phyloP scores from a whole-genome alignment of 2,888 invertebrate species.

The Xestobium rufovillosum region DNA sequence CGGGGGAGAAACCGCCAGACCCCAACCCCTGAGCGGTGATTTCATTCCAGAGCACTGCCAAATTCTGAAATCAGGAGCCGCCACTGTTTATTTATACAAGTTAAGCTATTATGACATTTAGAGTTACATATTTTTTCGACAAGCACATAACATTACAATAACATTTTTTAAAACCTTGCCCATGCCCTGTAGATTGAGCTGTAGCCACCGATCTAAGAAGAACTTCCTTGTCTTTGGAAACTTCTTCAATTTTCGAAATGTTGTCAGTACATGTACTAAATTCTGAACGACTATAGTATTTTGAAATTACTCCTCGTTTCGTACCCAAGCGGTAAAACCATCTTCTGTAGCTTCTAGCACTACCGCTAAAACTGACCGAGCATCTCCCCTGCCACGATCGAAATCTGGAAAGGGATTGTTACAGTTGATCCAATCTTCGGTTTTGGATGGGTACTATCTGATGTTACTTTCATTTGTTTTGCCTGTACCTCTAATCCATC shows the following conservation, averaged over 20 bases:
- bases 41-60: too few species aligned
- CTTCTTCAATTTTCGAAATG: slow-evolving; percentile 16
- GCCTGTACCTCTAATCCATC: slow-evolving; percentile 16
- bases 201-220: slow-evolving; percentile 9
- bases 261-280: slow-evolving; percentile 15
- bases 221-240: slow-evolving; percentile 7
- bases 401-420: slow-evolving; percentile 19
- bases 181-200: slow-evolving; percentile 9
- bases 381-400: slow-evolving; percentile 20
- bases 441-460: slow-evolving; percentile 19
- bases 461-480: slow-evolving; percentile 20
- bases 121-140: slow-evolving; percentile 7
- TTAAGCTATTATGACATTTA: background rate
- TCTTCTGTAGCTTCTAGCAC: slow-evolving; percentile 21
- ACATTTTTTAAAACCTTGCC: slow-evolving; percentile 11
- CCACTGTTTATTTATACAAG: slow-evolving; percentile 1
- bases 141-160: slow-evolving; percentile 8
- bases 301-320: slow-evolving; percentile 17
- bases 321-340: slow-evolving; percentile 19
- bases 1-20: too few species aligned
- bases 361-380: slow-evolving; percentile 21
- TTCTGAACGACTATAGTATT: slow-evolving; percentile 16
- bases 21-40: too few species aligned
- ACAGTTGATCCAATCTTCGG: slow-evolving; percentile 17
- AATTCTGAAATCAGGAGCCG: too few species aligned